Percentiles rank a stretch among this genome's conserved stretches.
Evolutionary conservation across 2,888 invertebrate genomes (phyloP).

Genomic region (Brachyopa scutellaris): DNA sequence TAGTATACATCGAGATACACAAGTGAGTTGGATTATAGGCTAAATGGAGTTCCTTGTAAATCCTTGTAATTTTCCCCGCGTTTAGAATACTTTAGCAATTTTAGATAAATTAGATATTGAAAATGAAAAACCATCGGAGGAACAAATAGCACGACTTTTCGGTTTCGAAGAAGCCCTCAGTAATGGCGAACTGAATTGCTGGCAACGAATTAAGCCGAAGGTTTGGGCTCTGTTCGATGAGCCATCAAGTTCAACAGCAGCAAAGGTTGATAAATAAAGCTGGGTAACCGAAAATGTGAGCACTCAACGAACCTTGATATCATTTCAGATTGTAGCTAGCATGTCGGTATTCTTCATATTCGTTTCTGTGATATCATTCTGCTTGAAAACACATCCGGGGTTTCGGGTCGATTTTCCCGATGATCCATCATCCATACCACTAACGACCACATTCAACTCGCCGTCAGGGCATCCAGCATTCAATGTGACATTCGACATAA

Average conservation of each 20-base stretch:
- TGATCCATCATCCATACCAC: constrained; percentile 72
- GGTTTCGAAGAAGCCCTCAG: constrained; percentile 93
- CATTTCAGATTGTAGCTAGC: constrained; percentile 91
- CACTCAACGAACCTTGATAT: no score
- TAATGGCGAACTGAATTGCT: constrained; percentile 89
- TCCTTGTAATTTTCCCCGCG: not conserved
- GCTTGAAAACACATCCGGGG: constrained; percentile 96
- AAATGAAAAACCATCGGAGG: constrained; percentile 94
- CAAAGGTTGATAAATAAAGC: constrained; percentile 87
- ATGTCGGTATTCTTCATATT: constrained; percentile 98
- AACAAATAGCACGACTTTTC: constrained; percentile 95
- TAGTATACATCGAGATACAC: constrained; percentile 91
- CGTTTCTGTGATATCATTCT: constrained; percentile 97
- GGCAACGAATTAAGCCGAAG: constrained; percentile 95
- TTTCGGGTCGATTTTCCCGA: constrained; percentile 85
- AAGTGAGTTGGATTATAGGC: constrained; percentile 82
- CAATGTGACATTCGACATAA: constrained; percentile 69
- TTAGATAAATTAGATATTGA: constrained; percentile 97
- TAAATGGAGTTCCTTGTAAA: not conserved
- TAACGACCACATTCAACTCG: constrained; percentile 76
- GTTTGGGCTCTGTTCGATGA: constrained; percentile 98
- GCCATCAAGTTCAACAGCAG: constrained; percentile 95
- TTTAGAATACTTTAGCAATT: constrained; percentile 95
- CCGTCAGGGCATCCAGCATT: constrained; percentile 66
- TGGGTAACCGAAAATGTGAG: no score